A percentile compares a stretch with the other conserved stretches of the same genome.
Evolutionary conservation across 2,797 vertebrate species (phyloP).

Genomic region (Propithecus deckenii): DNA sequence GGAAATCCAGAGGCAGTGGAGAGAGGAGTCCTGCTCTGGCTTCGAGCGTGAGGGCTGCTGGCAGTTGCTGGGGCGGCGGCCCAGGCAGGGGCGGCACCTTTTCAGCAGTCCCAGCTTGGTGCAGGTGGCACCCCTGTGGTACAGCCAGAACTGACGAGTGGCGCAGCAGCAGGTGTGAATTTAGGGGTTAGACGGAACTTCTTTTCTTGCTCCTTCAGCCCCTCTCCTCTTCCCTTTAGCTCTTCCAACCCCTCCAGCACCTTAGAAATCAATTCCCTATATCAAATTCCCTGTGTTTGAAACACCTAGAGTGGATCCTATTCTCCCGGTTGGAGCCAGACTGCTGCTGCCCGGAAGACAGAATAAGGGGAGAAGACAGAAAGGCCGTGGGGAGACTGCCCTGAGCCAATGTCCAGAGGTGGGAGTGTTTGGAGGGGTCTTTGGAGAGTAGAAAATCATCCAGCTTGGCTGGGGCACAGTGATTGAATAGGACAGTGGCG

Average conservation of each 20-base stretch:
- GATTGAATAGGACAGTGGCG: background rate
- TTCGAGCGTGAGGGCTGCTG: background rate
- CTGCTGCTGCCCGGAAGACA: background rate
- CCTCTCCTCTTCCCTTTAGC: background rate
- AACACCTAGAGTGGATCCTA: background rate
- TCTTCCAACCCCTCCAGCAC: background rate
- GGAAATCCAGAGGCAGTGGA: background rate
- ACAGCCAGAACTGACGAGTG: background rate
- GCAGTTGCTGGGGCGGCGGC: background rate
- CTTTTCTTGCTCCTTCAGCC: background rate
- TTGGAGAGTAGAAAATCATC: background rate
- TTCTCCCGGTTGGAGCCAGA: background rate
- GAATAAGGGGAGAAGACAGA: background rate
- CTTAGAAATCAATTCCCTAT: background rate
- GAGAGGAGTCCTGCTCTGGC: background rate
- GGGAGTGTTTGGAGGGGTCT: background rate
- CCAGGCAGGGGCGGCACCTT: background rate
- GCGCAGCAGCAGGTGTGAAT: background rate
- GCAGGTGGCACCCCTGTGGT: background rate
- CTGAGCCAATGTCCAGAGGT: background rate
- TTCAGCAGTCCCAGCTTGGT: background rate
- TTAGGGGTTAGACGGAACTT: background rate
- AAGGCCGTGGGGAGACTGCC: background rate
- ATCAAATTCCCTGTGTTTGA: background rate
- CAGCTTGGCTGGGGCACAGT: background rate